Evolutionary conservation across 2,113 vertebrate genomes (phyloP), one percentile per base, ranked within the genome.

Genomic region (Xiphophorus maculatus): DNA sequence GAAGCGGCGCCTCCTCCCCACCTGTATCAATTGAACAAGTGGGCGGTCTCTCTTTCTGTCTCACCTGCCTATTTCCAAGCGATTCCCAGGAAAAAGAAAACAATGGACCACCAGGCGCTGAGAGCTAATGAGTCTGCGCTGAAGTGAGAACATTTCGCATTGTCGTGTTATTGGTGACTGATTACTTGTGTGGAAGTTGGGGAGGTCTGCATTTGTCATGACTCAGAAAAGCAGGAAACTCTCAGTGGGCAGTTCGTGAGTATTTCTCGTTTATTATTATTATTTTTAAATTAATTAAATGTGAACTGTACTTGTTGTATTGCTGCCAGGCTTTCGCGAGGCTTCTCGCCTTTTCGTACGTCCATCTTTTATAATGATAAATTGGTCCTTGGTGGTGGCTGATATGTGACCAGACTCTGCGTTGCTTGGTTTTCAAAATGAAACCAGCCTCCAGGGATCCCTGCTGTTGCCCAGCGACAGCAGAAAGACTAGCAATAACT

Each of bases 231-330:
- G 17, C 70, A 90, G 92, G 70, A 93, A 70, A 58, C 90, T 91
- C 19, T 94, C 94, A 3, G 70, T 94, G 85, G 92, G 93, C 77
- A 93, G 89, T 75, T 75, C 42, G 94, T 94, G 76, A 95, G 94
- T 94, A 88, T 32, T 0, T 7, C 3, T 35, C 35, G 11, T 8
- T 33, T 60, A 25, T 54, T 11, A 10, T 11, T 37, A 3, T 12
- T 10, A 2, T 3, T 11, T 37, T 3, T 0, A 12, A 25, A 58
- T 22, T 7, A 37, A 48, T 48, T 48, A 17, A 48, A 48, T 48
- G 15, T 48, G 44, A 48, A 19, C 17, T 48, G 17, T 48, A 48
- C 17, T 48, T 48, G 1, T 48, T 48, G 17, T 48, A 48, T 48
- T 48, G 44, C 17, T 48, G 15, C 14, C 14, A 44, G 42, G 42